These are phyloP conservation scores for Sebastes miniatus DNA, from an alignment of 2,797 vertebrate genomes.

Conservation along the genomic window DNA sequence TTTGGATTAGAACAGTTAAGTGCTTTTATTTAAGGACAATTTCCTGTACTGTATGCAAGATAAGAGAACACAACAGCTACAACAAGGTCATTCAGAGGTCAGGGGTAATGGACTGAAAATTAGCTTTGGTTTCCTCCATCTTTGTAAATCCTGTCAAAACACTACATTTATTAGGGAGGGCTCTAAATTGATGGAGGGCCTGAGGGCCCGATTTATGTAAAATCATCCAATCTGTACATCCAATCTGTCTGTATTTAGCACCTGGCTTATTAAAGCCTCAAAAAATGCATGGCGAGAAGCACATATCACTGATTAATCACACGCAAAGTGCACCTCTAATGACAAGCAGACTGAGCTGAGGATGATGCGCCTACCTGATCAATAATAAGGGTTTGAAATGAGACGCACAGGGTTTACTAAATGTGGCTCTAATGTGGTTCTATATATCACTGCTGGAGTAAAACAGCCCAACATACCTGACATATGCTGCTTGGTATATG, in stretches of 20 bases:
- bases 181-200: neutral
- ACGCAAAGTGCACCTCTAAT: neutral
- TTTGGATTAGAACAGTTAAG: neutral
- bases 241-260: slow-evolving; percentile 22
- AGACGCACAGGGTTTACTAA: neutral
- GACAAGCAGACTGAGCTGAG: neutral
- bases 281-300: neutral
- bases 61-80: neutral
- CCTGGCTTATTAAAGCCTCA: slow-evolving; percentile 2
- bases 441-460: neutral
- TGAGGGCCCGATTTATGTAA: neutral
- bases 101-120: neutral
- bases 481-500: neutral
- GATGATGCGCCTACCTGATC: neutral
- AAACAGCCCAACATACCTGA: neutral
- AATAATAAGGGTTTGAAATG: neutral
- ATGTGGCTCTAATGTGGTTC: neutral
- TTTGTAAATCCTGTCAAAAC: neutral
- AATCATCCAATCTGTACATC: slow-evolving; percentile 3
- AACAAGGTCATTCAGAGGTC: neutral
- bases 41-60: neutral
- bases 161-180: slow-evolving; percentile 1
- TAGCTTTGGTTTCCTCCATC: neutral
- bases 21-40: neutral
- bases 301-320: neutral